These are phyloP conservation scores for Pasiphila rectangulata DNA, from an alignment of 2,888 invertebrate genomes.

Conservation along the genomic window DNA sequence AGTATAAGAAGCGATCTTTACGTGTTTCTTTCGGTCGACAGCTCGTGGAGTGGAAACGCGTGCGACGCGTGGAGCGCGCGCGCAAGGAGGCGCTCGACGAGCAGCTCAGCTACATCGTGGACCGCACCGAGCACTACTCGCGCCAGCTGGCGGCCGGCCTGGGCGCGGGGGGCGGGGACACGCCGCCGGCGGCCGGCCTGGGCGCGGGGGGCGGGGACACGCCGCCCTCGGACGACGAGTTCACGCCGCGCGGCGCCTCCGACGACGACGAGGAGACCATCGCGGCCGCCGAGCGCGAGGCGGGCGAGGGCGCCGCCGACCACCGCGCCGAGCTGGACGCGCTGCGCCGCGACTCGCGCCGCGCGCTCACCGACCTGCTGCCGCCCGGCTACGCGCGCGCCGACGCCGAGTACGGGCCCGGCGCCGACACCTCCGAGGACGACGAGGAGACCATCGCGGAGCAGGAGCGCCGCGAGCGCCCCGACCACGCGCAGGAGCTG, in stretches of 20 bases:
- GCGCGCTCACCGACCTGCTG: slow-evolving; percentile 93
- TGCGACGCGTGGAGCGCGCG: slow-evolving; percentile 95
- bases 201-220: slow-evolving; percentile 29
- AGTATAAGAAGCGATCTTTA: too few species aligned
- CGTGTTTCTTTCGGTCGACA: too few species aligned
- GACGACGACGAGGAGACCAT: slow-evolving; percentile 97
- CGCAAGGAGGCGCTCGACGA: slow-evolving; percentile 96
- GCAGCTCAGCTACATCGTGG: slow-evolving; percentile 98
- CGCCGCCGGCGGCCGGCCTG: slow-evolving; percentile 73
- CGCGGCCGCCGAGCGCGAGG: slow-evolving; percentile 89
- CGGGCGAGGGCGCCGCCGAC: slow-evolving; percentile 76
- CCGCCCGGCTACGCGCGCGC: slow-evolving; percentile 88
- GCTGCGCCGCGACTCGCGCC: slow-evolving; percentile 92
- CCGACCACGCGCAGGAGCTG: slow-evolving; percentile 84
- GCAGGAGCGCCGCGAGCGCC: slow-evolving; percentile 84
- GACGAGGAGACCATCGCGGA: slow-evolving; percentile 68
- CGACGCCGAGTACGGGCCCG: slow-evolving; percentile 60
- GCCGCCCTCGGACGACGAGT: slow-evolving; percentile 84
- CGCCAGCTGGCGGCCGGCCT: slow-evolving; percentile 93
- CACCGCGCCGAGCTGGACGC: slow-evolving; percentile 89
- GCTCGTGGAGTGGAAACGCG: slow-evolving; percentile 96
- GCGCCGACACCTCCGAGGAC: slow-evolving; percentile 84
- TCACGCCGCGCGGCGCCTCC: slow-evolving; percentile 87
- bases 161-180: slow-evolving; percentile 38
- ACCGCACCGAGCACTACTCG: slow-evolving; percentile 98